phyloP scores from a whole-genome alignment of 2,888 invertebrate genomes.

The Cyaniris semiargus region DNA sequence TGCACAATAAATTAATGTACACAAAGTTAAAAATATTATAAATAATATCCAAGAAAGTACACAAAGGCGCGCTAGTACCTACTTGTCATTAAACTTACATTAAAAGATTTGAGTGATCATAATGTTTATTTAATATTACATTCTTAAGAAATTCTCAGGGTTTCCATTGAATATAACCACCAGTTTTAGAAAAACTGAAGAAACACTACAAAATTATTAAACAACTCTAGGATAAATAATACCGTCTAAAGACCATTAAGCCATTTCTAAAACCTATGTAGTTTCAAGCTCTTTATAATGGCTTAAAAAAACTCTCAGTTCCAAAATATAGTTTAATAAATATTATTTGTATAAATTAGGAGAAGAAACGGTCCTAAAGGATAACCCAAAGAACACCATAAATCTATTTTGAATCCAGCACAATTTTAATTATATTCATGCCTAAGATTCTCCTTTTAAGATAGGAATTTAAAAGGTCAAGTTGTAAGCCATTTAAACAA shows the following conservation, averaged over 20 bases:
- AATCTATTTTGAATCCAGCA: not conserved
- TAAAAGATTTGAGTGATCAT: no score
- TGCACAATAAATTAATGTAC: no score
- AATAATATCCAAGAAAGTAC: no score
- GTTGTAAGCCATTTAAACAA: slow-evolving; percentile 18
- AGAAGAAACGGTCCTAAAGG: not conserved
- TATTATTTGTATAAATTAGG: not conserved
- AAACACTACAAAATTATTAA: not conserved
- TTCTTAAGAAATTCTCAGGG: not conserved
- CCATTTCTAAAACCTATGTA: no score
- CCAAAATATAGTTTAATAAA: not conserved
- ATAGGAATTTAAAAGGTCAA: slow-evolving; percentile 22
- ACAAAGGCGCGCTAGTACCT: no score
- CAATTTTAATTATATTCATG: not conserved
- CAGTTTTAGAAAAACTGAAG: not conserved
- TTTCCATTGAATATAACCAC: not conserved
- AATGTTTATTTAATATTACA: not conserved
- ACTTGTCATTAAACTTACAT: no score
- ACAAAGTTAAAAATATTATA: no score
- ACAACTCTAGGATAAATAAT: no score
- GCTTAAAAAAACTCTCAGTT: no score
- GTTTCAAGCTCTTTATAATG: no score
- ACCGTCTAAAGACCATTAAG: no score
- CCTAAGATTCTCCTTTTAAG: not conserved
- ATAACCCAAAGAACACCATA: not conserved